phyloP scores from a whole-genome alignment of 1,140 invertebrate species.

The Theocolax elegans region DNA sequence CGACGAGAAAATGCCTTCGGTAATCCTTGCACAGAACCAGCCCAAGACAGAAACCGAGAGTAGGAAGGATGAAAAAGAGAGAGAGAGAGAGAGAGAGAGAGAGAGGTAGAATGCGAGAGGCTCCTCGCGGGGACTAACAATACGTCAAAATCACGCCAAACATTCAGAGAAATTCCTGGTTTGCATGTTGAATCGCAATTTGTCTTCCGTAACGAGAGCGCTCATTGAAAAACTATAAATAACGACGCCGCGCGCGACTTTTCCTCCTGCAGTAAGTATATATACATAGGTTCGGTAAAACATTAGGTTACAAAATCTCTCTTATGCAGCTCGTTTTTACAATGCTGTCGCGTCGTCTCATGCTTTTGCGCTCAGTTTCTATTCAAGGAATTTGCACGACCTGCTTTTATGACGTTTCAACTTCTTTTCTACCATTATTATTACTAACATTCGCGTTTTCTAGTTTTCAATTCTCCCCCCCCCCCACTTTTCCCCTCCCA shows the following conservation, averaged over 20 bases:
- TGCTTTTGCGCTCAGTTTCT: neutral
- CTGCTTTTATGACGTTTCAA: neutral
- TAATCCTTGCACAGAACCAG: conserved; percentile 10
- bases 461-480: too few relatives aligned
- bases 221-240: conserved; percentile 41
- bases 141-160: conserved; percentile 44
- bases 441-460: neutral
- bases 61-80: neutral
- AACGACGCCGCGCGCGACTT: conserved; percentile 6
- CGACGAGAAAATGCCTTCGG: conserved; percentile 25
- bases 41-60: neutral
- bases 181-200: conserved; percentile 39
- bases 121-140: conserved; percentile 34
- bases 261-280: neutral
- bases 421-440: neutral
- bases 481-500: too few relatives aligned
- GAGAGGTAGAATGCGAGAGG: conserved; percentile 23
- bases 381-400: neutral
- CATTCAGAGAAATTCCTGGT: conserved; percentile 31
- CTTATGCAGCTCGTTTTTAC: neutral
- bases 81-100: neutral
- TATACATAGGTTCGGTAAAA: neutral
- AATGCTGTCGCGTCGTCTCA: neutral
- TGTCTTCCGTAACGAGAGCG: conserved; percentile 36
- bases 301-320: neutral